Evolutionary conservation across 2,888 invertebrate genomes (phyloP), one percentile per base, ranked within the genome.

Genomic region (Belgica antarctica): DNA sequence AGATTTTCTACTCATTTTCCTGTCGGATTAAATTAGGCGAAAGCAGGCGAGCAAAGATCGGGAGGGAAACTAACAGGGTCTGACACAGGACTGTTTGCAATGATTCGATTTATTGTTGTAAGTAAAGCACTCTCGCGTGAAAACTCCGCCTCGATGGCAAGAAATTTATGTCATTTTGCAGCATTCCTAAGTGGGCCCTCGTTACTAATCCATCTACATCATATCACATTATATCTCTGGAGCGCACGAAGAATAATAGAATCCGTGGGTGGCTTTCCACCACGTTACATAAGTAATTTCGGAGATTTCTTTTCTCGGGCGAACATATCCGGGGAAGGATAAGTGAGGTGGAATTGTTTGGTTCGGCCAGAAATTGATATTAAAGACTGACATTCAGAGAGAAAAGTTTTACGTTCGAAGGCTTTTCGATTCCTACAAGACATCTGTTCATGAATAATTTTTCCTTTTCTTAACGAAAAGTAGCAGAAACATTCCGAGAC

Each of bases 371-470:
- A 41, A 52, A 52, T 52, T 52, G 52, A 19, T 52, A 52, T 22
- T 52, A 52, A 52, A 52, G n/a, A 22, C 52, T 52, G 22, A 22
- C 52, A 8, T 22, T 52, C 1, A 52, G 17, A 7, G 22, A 19
- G 17, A n/a, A 17, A 52, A 19, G 17, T 52, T 17, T 2, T 22
- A 22, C 22, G 7, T 31, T 31, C 34, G 5, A 31, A 31, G 34
- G 12, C 34, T 31, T 52, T 22, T 22, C 27, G 24, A 24, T 61
- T 47, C 4, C 47, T 22, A 61, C 22, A 61, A 57, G n/a, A 61
- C 61, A 61, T 61, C 61, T 61, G 61, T 28, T 61, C 61, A 61
- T 28, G 61, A 61, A 61, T 27, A 61, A 61, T 61, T 52, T 52
- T 22, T 4, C 41, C 12, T 41, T 15, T 12, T 41, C 41, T 52